Evolutionary conservation across 2,113 vertebrate genomes (phyloP).

Genomic region (Taurulus bubalis): DNA sequence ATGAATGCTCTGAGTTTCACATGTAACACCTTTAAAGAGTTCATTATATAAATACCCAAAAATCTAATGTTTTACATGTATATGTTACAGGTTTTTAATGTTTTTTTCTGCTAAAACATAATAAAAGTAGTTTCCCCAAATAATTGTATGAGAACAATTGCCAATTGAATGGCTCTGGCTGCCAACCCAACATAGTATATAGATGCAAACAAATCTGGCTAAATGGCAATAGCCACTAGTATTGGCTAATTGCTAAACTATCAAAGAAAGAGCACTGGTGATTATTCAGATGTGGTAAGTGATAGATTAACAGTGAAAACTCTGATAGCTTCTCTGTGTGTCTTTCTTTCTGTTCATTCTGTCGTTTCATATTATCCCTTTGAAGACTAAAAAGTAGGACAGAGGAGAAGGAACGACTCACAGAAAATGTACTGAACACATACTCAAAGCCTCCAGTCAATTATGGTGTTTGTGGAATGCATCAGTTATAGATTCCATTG

Average conservation of each 20-base stretch:
- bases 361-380: background rate
- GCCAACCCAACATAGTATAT: background rate
- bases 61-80: background rate
- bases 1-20: background rate
- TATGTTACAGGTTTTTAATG: background rate
- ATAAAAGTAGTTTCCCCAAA: too few relatives aligned
- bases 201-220: constrained; percentile 11
- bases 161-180: background rate
- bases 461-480: constrained; percentile 17
- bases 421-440: background rate
- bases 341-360: background rate
- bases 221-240: background rate
- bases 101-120: background rate
- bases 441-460: constrained; percentile 11
- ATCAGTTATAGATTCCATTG: constrained; percentile 5
- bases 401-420: constrained; percentile 16
- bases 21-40: background rate
- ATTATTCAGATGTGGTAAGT: background rate
- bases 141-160: background rate
- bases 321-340: background rate
- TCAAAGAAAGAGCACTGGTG: background rate
- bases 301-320: background rate
- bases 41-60: background rate
- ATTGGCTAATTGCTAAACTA: constrained; percentile 2
- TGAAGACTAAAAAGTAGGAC: constrained; percentile 12